phyloP scores from a whole-genome alignment of 2,888 invertebrate genomes.

The Miltochrista miniata region DNA sequence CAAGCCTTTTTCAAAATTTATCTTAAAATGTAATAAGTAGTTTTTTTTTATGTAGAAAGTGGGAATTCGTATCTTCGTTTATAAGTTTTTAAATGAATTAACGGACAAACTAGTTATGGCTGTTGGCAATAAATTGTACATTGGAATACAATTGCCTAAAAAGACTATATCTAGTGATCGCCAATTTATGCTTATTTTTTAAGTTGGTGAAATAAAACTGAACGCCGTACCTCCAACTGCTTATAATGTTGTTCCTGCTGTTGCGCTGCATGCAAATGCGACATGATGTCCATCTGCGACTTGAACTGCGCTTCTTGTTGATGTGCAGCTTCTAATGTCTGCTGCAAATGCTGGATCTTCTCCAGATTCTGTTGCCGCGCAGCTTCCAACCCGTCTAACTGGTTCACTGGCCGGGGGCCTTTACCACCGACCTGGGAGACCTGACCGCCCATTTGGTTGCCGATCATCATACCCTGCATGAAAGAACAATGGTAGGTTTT shows the following conservation, averaged over 20 bases:
- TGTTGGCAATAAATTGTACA: too few species aligned
- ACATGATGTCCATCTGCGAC: constrained; percentile 89
- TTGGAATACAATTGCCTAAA: too few species aligned
- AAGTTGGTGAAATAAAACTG: too few species aligned
- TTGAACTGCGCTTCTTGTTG: constrained; percentile 90
- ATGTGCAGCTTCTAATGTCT: constrained; percentile 91
- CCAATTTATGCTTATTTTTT: too few species aligned
- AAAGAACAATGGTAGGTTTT: constrained; percentile 1
- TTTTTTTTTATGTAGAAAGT: too few species aligned
- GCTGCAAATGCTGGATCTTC: constrained; percentile 89
- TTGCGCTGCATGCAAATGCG: constrained; percentile 89
- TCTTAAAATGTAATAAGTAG: too few species aligned
- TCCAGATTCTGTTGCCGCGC: constrained; percentile 91
- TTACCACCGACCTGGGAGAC: constrained; percentile 59
- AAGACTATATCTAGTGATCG: too few species aligned
- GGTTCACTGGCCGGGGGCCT: constrained; percentile 58
- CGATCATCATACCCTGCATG: constrained; percentile 72
- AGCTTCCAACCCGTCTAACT: constrained; percentile 86
- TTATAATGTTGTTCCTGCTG: constrained; percentile 92
- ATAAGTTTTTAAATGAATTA: too few species aligned
- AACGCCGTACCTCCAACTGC: constrained; percentile 87
- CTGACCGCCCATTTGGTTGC: constrained; percentile 61
- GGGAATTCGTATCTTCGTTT: too few species aligned
- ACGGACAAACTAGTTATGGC: too few species aligned
- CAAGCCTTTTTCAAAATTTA: too few species aligned